phyloP scores from a whole-genome alignment of 2,888 invertebrate genomes.

The Dicranocentrus wangi region DNA sequence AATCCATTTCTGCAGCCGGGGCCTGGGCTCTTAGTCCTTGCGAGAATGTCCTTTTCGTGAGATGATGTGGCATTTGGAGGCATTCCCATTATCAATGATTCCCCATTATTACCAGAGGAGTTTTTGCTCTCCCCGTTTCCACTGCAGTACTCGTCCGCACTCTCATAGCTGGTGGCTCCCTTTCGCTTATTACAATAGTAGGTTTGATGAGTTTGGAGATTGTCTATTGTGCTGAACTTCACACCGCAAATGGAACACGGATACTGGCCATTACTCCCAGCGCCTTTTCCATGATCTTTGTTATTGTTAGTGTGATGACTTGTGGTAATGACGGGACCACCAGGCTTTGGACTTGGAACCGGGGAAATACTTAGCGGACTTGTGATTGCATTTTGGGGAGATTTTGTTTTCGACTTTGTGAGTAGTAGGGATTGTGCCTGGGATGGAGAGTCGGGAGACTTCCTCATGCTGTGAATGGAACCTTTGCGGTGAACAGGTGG shows the following conservation, averaged over 20 bases:
- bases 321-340: no score
- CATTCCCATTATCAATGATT: conserved; percentile 2
- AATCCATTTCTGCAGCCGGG: conserved; percentile 74
- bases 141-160: conserved; percentile 57
- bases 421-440: conserved; percentile 49
- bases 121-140: conserved; percentile 31
- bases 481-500: conserved; percentile 41
- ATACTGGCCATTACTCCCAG: conserved; percentile 77
- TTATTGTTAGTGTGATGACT: conserved; percentile 38
- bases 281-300: conserved; percentile 31
- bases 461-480: conserved; percentile 48
- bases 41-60: conserved; percentile 50
- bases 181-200: conserved; percentile 89
- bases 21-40: conserved; percentile 78
- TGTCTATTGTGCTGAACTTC: conserved; percentile 94
- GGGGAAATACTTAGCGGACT: conserved; percentile 78
- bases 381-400: conserved; percentile 73
- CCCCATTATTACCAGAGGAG: conserved; percentile 25
- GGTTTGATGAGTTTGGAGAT: conserved; percentile 93
- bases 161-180: conserved; percentile 76
- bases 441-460: conserved; percentile 64
- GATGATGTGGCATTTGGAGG: conserved; percentile 3
- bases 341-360: conserved; percentile 79
- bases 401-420: conserved; percentile 68
- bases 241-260: conserved; percentile 96